These are phyloP conservation scores for Marmota monax DNA, from an alignment of 2,113 vertebrate species.

Conservation along the genomic window DNA sequence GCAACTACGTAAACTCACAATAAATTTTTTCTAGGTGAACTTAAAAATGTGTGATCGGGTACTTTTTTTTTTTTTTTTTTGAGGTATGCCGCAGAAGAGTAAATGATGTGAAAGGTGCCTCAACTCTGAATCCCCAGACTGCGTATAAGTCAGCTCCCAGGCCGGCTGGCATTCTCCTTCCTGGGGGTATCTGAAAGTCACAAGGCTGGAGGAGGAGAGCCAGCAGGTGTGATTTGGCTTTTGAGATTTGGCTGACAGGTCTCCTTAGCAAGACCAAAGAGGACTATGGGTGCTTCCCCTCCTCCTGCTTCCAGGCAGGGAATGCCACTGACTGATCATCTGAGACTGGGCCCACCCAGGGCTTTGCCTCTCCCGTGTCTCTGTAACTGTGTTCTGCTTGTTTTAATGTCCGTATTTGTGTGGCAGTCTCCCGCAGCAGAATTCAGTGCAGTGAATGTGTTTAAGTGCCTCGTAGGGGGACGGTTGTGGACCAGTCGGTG, in stretches of 20 bases:
- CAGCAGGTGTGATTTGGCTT: fast-evolving
- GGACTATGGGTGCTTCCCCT: neutral
- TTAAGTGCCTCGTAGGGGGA: neutral
- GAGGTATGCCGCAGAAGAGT: fast-evolving
- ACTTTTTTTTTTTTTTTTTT: fast-evolving
- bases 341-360: fast-evolving
- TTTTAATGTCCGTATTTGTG: neutral
- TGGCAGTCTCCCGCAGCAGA: too few relatives aligned
- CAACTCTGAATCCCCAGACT: fast-evolving
- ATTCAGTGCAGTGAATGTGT: neutral
- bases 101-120: fast-evolving
- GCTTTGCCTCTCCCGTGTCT: neutral
- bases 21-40: neutral
- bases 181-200: neutral
- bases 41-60: neutral
- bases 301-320: fast-evolving
- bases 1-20: neutral
- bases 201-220: too few relatives aligned
- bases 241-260: neutral
- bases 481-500: too few relatives aligned
- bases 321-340: fast-evolving
- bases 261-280: neutral
- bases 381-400: neutral
- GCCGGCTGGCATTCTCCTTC: too few relatives aligned
- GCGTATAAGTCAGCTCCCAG: fast-evolving